Conservation (phyloP, 2,113 vertebrate genomes). For the Periophthalmodon schlosseri region DNA sequence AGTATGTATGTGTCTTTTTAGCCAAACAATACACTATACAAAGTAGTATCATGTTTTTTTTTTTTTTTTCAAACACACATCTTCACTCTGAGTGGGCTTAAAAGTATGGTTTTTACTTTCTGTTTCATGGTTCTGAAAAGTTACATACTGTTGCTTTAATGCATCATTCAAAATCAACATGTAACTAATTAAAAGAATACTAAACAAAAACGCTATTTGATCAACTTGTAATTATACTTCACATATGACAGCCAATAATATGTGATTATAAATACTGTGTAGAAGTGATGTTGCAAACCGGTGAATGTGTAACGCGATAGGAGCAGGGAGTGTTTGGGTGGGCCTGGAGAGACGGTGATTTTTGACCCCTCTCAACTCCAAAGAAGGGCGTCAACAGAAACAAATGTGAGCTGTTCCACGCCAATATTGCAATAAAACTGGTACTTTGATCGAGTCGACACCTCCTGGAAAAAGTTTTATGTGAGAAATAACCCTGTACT, state of each 20-base stretch:
- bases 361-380: conserved; percentile 41
- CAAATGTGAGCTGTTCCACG: conserved; percentile 10
- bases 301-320: conserved; percentile 68
- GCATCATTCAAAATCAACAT: too few species aligned
- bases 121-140: too few species aligned
- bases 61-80: too few species aligned
- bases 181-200: too few species aligned
- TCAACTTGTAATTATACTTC: background rate
- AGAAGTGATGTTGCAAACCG: conserved; percentile 31
- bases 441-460: conserved; percentile 16
- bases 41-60: too few species aligned
- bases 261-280: background rate
- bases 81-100: too few species aligned
- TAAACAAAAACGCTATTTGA: too few species aligned
- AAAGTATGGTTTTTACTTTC: too few species aligned
- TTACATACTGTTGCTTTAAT: too few species aligned
- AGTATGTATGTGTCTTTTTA: too few species aligned
- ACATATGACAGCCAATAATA: background rate
- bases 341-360: conserved; percentile 4
- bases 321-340: conserved; percentile 45
- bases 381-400: conserved; percentile 48
- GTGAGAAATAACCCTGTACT: background rate
- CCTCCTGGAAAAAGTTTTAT: background rate
- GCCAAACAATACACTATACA: too few species aligned
- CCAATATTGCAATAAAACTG: conserved; percentile 43